Evolutionary conservation across 2,888 invertebrate species (phyloP).

Genomic region (Pammene fasciana): DNA sequence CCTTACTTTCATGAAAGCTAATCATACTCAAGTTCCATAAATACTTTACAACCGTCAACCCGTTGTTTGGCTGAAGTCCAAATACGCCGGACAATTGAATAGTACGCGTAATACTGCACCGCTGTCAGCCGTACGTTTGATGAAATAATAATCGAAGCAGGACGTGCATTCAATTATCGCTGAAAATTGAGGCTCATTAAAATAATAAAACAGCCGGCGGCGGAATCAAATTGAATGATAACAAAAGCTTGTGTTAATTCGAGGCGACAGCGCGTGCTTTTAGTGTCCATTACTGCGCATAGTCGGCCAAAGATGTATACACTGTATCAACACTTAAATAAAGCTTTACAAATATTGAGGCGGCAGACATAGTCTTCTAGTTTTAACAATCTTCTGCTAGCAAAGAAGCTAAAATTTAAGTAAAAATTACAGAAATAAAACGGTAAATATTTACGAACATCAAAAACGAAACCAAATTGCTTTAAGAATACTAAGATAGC

Average conservation of each 20-base stretch:
- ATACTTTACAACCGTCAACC: slow-evolving; percentile 8
- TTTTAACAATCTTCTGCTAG: no score
- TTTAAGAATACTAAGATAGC: no score
- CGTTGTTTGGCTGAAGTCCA: slow-evolving; percentile 33
- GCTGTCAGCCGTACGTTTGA: slow-evolving; percentile 56
- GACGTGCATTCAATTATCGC: slow-evolving; percentile 80
- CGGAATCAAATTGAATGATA: slow-evolving; percentile 81
- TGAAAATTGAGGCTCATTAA: slow-evolving; percentile 82
- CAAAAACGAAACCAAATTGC: no score
- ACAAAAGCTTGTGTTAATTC: slow-evolving; percentile 79
- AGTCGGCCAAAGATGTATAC: slow-evolving; percentile 25
- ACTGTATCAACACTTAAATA: slow-evolving; percentile 9
- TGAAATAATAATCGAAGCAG: slow-evolving; percentile 75
- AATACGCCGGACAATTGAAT: slow-evolving; percentile 37
- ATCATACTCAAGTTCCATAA: slow-evolving; percentile 19
- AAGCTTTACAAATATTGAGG: neutral
- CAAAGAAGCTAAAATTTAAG: no score
- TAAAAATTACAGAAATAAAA: no score
- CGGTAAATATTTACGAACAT: no score
- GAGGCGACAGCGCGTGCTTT: slow-evolving; percentile 61
- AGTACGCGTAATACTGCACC: slow-evolving; percentile 24
- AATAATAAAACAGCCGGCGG: slow-evolving; percentile 79
- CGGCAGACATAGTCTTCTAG: neutral
- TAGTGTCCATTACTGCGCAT: slow-evolving; percentile 39
- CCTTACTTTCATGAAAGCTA: neutral